Evolutionary conservation across 2,797 vertebrate species (phyloP).

Genomic region (Tachyglossus aculeatus): DNA sequence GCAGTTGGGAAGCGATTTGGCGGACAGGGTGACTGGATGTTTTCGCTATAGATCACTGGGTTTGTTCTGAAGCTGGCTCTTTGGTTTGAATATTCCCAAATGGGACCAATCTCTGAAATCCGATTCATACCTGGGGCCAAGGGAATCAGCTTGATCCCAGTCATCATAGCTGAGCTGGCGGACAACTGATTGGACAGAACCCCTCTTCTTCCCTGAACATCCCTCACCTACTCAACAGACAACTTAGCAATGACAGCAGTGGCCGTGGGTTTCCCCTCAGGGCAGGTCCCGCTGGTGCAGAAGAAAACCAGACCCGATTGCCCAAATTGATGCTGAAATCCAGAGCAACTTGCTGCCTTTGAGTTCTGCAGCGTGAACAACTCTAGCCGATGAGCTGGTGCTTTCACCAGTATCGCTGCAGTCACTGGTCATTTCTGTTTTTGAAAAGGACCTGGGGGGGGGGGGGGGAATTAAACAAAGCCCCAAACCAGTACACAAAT

Average conservation of each 20-base stretch:
- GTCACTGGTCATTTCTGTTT: constrained; percentile 46
- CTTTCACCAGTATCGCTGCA: not conserved
- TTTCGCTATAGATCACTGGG: not conserved
- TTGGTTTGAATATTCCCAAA: constrained; percentile 27
- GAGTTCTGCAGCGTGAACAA: constrained; percentile 27
- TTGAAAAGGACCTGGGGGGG: constrained; percentile 42
- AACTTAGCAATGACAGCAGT: constrained; percentile 6
- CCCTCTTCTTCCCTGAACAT: constrained; percentile 19
- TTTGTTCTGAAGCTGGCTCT: constrained; percentile 2
- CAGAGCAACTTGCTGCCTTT: constrained; percentile 16
- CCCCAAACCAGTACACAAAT: constrained; percentile 56
- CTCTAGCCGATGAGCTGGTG: constrained; percentile 18
- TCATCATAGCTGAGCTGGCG: not conserved
- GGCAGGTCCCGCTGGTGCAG: not conserved
- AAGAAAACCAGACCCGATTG: constrained; percentile 17
- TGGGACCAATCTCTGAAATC: constrained; percentile 5
- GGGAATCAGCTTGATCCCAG: constrained; percentile 34
- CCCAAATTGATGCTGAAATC: constrained; percentile 31
- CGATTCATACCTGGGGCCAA: not conserved
- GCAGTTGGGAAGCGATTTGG: constrained; percentile 25
- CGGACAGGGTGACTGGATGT: constrained; percentile 22
- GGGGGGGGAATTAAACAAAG: too few species aligned
- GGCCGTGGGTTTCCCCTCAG: not conserved
- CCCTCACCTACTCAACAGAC: constrained; percentile 18
- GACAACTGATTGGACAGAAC: constrained; percentile 25